Evolutionary conservation across 2,888 invertebrate species (phyloP).

Genomic region (Drosophila acutilabella): DNA sequence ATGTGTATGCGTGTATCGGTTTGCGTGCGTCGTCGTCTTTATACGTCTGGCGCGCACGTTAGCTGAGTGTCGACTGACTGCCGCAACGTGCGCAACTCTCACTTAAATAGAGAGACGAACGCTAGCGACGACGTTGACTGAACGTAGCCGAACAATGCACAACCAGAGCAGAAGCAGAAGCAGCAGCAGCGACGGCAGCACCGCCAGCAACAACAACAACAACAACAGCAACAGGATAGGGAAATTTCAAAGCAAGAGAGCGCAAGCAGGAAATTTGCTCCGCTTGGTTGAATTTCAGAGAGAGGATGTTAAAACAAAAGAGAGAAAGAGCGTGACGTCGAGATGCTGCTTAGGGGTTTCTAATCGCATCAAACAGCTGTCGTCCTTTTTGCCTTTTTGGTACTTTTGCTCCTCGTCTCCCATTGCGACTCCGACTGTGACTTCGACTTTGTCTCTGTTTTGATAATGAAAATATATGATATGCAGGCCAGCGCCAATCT

Average conservation of each 20-base stretch:
- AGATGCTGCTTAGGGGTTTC: constrained; percentile 46
- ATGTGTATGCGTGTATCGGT: constrained; percentile 18
- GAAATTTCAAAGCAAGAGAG: constrained; percentile 38
- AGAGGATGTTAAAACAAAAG: neutral
- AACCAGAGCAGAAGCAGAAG: constrained; percentile 1
- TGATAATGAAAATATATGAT: constrained; percentile 83
- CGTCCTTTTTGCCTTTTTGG: constrained; percentile 44
- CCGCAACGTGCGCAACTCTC: constrained; percentile 77
- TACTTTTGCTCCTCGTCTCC: constrained; percentile 56
- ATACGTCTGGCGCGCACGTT: constrained; percentile 67
- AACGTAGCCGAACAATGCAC: constrained; percentile 35
- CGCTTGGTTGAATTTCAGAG: constrained; percentile 24
- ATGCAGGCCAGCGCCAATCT: constrained; percentile 77
- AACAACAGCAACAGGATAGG: constrained; percentile 25
- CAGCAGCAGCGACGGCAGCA: neutral
- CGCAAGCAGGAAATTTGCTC: constrained; percentile 56
- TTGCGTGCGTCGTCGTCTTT: constrained; percentile 12
- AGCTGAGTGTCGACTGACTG: constrained; percentile 78
- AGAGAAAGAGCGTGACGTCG: constrained; percentile 16
- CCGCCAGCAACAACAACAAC: constrained; percentile 12
- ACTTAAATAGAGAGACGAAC: constrained; percentile 67
- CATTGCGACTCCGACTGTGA: constrained; percentile 32
- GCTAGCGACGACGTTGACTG: neutral
- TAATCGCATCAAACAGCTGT: constrained; percentile 76
- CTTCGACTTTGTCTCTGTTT: constrained; percentile 71